These are phyloP conservation scores for Nasonovia ribisnigri DNA, from an alignment of 2,888 invertebrate species.

Conservation along the genomic window DNA sequence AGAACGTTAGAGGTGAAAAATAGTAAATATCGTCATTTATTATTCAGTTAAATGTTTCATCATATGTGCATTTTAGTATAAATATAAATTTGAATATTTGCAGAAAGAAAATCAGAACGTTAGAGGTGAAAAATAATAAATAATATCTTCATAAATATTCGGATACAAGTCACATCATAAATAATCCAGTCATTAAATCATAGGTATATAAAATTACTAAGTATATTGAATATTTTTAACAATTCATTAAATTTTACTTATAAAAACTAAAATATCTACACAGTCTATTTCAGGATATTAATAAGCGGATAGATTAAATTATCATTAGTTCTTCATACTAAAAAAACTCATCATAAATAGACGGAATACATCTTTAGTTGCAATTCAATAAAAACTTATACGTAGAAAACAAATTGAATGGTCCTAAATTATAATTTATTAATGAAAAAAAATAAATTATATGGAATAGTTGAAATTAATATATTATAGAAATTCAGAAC, in stretches of 20 bases:
- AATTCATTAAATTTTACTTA: background rate
- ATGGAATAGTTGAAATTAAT: no score
- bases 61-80: background rate
- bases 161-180: conserved; percentile 22
- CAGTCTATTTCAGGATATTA: conserved; percentile 43
- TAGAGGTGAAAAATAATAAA: conserved; percentile 67
- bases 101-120: conserved; percentile 66
- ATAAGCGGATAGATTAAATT: conserved; percentile 37
- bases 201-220: background rate
- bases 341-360: conserved; percentile 70
- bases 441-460: background rate
- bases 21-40: conserved; percentile 19
- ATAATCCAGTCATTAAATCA: background rate
- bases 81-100: background rate
- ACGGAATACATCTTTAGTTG: background rate
- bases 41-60: background rate
- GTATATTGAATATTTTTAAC: background rate
- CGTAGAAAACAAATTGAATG: background rate
- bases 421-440: background rate
- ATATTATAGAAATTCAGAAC: conserved; percentile 65
- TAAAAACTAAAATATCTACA: background rate
- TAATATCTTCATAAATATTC: conserved; percentile 56
- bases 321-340: conserved; percentile 22
- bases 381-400: background rate
- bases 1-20: conserved; percentile 68